phyloP scores from a whole-genome alignment of 2,113 vertebrate genomes.

The Boleophthalmus pectinirostris region DNA sequence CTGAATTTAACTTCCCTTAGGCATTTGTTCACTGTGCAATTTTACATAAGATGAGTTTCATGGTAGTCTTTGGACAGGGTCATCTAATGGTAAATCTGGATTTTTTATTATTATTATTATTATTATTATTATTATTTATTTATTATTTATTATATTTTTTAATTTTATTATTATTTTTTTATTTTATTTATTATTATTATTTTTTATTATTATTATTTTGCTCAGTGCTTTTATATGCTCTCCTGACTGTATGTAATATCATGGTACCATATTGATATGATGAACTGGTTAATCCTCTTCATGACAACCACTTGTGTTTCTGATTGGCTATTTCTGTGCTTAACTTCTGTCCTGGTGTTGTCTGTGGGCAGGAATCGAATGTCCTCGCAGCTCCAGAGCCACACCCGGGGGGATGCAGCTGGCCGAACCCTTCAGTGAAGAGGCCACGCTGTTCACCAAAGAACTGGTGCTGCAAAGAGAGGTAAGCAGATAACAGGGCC shows the following conservation, averaged over 20 bases:
- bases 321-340: conserved; percentile 27
- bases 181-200: too few species aligned
- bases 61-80: not conserved
- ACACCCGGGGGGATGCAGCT: conserved; percentile 84
- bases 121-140: too few species aligned
- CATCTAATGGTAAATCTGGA: too few species aligned
- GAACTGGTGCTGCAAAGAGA: conserved; percentile 95
- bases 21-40: not conserved
- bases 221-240: too few species aligned
- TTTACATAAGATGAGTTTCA: not conserved
- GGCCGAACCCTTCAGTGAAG: conserved; percentile 95
- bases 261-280: not conserved
- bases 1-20: not conserved
- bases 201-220: too few species aligned
- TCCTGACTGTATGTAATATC: too few species aligned
- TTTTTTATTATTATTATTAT: too few species aligned
- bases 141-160: too few species aligned
- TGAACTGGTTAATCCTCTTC: not conserved
- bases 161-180: too few species aligned
- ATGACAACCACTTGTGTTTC: conserved; percentile 8
- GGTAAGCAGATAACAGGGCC: conserved; percentile 76
- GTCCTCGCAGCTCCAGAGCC: conserved; percentile 90
- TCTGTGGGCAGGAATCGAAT: conserved; percentile 88
- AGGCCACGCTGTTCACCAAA: conserved; percentile 93
- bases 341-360: conserved; percentile 22